Percentiles rank a stretch among this genome's conserved stretches.
phyloP scores from a whole-genome alignment of 1,140 invertebrate species.

The Goniozus legneri region DNA sequence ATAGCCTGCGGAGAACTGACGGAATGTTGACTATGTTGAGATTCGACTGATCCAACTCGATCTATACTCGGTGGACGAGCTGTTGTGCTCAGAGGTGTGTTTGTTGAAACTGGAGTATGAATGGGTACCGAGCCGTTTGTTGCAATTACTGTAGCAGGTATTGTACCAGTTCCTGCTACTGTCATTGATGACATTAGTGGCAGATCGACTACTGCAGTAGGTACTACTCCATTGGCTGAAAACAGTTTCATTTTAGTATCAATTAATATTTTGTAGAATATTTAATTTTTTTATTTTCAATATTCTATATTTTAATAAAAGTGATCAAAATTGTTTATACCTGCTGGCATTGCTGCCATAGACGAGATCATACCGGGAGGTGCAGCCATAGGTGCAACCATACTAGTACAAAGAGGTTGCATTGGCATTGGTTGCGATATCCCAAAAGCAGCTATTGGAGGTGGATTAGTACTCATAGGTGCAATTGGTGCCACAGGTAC shows the following conservation, averaged over 20 bases:
- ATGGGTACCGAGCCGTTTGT: no score
- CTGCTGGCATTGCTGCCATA: constrained; percentile 22
- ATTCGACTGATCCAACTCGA: constrained; percentile 49
- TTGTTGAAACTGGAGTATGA: constrained; percentile 50
- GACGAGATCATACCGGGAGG: constrained; percentile 20
- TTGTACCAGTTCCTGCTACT: constrained; percentile 11
- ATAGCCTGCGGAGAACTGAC: constrained; percentile 45
- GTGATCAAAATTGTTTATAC: constrained; percentile 8
- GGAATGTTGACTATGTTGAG: constrained; percentile 47
- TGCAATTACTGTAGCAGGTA: constrained; percentile 26
- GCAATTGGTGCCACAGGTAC: constrained; percentile 40
- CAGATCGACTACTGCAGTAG: constrained; percentile 27
- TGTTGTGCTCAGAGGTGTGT: constrained; percentile 51
- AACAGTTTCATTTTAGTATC: no score
- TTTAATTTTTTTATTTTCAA: not conserved
- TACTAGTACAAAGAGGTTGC: constrained; percentile 28
- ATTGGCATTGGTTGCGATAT: constrained; percentile 38
- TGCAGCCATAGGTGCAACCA: constrained; percentile 25
- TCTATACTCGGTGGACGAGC: constrained; percentile 53
- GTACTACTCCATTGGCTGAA: constrained; percentile 10
- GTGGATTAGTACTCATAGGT: constrained; percentile 43
- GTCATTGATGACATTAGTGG: constrained; percentile 28
- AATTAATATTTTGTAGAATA: not conserved
- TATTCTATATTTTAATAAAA: not conserved
- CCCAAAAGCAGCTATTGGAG: constrained; percentile 47